A percentile compares a stretch with the other conserved stretches of the same genome.
Conservation (phyloP, 2,113 vertebrate species). For the Rhineura floridana region DNA sequence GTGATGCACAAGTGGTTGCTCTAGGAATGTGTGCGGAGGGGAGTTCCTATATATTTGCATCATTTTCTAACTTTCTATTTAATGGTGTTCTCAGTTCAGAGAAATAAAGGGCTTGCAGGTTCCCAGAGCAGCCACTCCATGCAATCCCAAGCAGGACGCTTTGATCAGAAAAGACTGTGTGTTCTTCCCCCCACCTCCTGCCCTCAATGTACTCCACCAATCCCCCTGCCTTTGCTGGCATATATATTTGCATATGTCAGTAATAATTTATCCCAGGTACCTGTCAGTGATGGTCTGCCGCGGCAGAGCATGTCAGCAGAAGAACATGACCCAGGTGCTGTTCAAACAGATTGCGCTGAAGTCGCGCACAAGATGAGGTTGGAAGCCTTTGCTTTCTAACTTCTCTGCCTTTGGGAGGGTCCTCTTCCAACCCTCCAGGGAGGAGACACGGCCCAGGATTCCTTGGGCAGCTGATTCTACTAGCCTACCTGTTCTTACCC, state of each 20-base stretch:
- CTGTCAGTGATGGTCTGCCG: slow-evolving; percentile 61
- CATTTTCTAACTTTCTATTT: too few species aligned
- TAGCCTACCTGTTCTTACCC: too few species aligned
- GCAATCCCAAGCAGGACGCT: too few species aligned
- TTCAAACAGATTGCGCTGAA: slow-evolving; percentile 74
- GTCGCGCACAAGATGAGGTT: slow-evolving; percentile 80
- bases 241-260: slow-evolving; percentile 74
- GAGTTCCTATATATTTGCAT: too few species aligned
- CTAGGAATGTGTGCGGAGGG: too few species aligned
- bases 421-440: background rate
- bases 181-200: background rate
- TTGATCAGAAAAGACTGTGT: background rate
- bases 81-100: too few species aligned
- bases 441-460: slow-evolving; percentile 2
- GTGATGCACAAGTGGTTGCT: too few species aligned
- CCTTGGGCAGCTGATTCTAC: background rate
- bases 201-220: slow-evolving; percentile 54
- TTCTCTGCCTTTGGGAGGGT: slow-evolving; percentile 38
- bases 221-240: slow-evolving; percentile 60
- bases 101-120: too few species aligned
- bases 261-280: slow-evolving; percentile 63
- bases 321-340: slow-evolving; percentile 65
- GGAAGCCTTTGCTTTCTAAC: slow-evolving; percentile 55
- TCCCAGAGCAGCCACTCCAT: too few species aligned
- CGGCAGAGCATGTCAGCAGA: slow-evolving; percentile 53